These are phyloP conservation scores for Megaptera novaeangliae DNA, from an alignment of 2,113 vertebrate species.

Conservation along the genomic window DNA sequence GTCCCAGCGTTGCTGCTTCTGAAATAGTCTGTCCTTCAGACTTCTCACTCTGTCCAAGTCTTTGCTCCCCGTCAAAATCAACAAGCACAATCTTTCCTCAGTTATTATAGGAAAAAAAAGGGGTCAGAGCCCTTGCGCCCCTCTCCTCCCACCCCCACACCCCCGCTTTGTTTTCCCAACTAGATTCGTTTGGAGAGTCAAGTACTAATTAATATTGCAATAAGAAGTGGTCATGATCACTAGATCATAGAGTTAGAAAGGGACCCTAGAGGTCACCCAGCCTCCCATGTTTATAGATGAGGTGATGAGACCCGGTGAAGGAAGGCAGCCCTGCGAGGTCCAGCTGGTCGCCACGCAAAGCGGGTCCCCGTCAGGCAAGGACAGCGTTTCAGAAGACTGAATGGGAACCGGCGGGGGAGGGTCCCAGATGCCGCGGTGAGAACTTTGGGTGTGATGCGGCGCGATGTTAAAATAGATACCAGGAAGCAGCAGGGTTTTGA, in stretches of 20 bases:
- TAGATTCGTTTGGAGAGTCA: background rate
- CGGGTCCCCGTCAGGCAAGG: accelerated
- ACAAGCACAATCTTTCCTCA: background rate
- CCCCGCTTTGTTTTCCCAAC: background rate
- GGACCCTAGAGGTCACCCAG: too few relatives aligned
- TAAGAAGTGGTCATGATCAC: background rate
- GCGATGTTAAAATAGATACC: too few relatives aligned
- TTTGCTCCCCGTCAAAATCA: background rate
- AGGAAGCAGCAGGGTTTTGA: background rate
- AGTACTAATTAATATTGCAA: background rate
- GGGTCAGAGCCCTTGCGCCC: accelerated
- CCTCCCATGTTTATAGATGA: accelerated
- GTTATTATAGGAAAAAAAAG: background rate
- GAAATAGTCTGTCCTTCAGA: background rate
- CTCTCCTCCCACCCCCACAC: accelerated
- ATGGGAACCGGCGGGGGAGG: accelerated
- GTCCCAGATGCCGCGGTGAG: accelerated
- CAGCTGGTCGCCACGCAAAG: accelerated
- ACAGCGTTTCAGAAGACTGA: accelerated
- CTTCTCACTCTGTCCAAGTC: background rate
- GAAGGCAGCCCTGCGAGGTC: accelerated
- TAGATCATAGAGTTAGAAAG: background rate
- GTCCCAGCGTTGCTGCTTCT: background rate
- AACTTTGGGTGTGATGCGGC: accelerated
- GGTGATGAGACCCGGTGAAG: background rate